Evolutionary conservation across 2,113 vertebrate species (phyloP), one percentile per base, ranked within the genome.

Genomic region (Brachirus orientalis): DNA sequence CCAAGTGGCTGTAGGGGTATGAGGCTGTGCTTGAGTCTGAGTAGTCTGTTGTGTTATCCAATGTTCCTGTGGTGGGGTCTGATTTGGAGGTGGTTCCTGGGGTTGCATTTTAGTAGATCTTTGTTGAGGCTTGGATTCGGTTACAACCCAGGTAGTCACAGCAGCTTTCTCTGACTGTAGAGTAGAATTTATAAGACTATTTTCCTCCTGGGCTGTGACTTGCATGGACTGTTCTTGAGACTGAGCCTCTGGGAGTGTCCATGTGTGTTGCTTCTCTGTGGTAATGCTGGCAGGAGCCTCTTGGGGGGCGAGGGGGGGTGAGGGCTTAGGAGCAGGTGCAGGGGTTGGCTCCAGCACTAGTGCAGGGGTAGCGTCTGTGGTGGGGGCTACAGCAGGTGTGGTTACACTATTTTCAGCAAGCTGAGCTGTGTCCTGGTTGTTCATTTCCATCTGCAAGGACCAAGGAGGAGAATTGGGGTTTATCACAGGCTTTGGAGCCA

Each of bases 401-500:
- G 90, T 89, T 4, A 92, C 82, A 50, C 91, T 93, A 83, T 88
- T 94, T 80, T 95, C 91, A 51, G 87, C 80, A 69, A 91, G 91
- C 73, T 95, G 94, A 66, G 91, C 87, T 54, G 94, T 92, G 64
- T 91, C 85, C 77, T 95, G 94, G 80, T 89, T 85, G 76, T 86
- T 51, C 59, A 77, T 62, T 6, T 82, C 87, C 54, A 77, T 87
- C 74, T 93, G 90, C 33, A 94, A 89, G 11, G 96, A 92, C 95
- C 96, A 97, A 46, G 94, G 93, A 3, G 93, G 94, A 72, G 95
- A 94, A 60, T 74, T 84, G 5, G 96, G 94, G 53, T 95, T 92
- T 80, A 95, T 92, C 8, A 91, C 82, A 40, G 98, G 98, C 64
- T 99, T 99, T 14, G 97, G 97, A 73, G 97, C 97, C 13, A 98